phyloP scores from a whole-genome alignment of 2,888 invertebrate species.

The Campopleginae sp. region DNA sequence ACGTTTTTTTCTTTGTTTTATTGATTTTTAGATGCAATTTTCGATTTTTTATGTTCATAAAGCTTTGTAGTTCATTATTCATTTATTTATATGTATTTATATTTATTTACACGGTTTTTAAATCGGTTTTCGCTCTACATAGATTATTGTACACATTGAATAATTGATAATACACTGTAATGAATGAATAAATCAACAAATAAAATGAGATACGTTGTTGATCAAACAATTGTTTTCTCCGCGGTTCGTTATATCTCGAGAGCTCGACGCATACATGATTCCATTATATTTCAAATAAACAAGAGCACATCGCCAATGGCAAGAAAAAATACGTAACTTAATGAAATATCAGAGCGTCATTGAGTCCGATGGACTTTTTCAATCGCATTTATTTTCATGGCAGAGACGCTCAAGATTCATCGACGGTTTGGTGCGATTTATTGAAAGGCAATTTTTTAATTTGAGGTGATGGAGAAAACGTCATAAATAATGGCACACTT shows the following conservation, averaged over 20 bases:
- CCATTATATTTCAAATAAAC: not conserved
- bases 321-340: slow-evolving; percentile 46
- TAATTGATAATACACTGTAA: slow-evolving; percentile 62
- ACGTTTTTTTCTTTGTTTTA: too few species aligned
- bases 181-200: slow-evolving; percentile 70
- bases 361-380: slow-evolving; percentile 9
- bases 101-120: slow-evolving; percentile 54
- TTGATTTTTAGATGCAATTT: not conserved
- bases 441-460: slow-evolving; percentile 5
- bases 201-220: slow-evolving; percentile 50
- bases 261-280: not conserved
- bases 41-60: not conserved
- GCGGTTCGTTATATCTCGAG: slow-evolving; percentile 17
- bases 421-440: not conserved
- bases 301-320: slow-evolving; percentile 30
- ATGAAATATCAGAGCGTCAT: slow-evolving; percentile 4
- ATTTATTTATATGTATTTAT: slow-evolving; percentile 18
- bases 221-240: slow-evolving; percentile 18
- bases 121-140: slow-evolving; percentile 47
- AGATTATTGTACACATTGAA: slow-evolving; percentile 44
- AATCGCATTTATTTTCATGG: slow-evolving; percentile 13
- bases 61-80: slow-evolving; percentile 21
- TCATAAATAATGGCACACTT: slow-evolving; percentile 78
- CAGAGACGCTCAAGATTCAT: not conserved
- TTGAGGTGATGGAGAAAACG: slow-evolving; percentile 47